Percentiles rank a stretch among this genome's conserved stretches.
Evolutionary conservation across 2,797 vertebrate genomes (phyloP).

Genomic region (Lepus townsendii): DNA sequence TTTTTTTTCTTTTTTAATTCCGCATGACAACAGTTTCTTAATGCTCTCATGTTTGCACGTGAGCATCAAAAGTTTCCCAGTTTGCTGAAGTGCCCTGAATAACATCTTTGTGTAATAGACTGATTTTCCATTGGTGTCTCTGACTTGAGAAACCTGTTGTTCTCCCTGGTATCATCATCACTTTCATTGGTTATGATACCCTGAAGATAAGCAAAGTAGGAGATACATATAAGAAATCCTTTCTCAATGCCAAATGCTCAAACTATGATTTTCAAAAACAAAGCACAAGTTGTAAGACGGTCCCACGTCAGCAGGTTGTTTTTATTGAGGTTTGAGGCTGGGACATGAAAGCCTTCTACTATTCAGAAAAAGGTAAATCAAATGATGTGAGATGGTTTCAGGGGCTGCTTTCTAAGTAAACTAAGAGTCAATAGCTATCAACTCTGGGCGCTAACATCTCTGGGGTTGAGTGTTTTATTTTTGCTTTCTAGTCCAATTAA

Average conservation of each 20-base stretch:
- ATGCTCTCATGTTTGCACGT: background rate
- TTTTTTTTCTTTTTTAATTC: background rate
- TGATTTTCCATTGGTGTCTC: background rate
- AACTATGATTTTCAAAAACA: slow-evolving; percentile 34
- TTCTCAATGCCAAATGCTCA: slow-evolving; percentile 23
- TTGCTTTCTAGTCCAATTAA: slow-evolving; percentile 14
- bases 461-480: background rate
- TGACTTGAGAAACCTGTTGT: slow-evolving; percentile 43
- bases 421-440: background rate
- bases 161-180: background rate
- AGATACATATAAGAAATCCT: background rate
- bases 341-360: background rate
- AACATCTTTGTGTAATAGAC: background rate
- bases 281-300: background rate
- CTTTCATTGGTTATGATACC: background rate
- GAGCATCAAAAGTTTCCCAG: background rate
- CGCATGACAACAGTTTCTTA: background rate
- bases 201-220: background rate
- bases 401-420: slow-evolving; percentile 48
- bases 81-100: background rate
- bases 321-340: slow-evolving; percentile 39
- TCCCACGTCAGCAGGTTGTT: background rate
- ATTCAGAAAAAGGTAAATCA: background rate
- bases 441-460: background rate
- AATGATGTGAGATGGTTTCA: background rate